These are phyloP conservation scores for Drosophila lini DNA, from an alignment of 1,140 invertebrate genomes.

Conservation along the genomic window DNA sequence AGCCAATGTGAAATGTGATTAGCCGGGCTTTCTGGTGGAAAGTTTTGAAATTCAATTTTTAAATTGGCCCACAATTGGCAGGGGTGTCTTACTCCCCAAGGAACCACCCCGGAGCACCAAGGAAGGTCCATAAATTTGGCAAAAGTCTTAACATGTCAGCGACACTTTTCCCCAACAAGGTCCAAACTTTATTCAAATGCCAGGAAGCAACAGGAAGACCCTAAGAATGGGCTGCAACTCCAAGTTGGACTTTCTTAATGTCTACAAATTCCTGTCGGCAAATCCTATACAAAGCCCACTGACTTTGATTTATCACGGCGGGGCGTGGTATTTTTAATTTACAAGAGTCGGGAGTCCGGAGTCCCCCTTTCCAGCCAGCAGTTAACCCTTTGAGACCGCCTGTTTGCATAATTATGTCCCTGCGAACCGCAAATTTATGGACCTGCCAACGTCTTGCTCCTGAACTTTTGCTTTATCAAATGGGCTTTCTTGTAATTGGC, in stretches of 20 bases:
- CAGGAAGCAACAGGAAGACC: conserved; percentile 69
- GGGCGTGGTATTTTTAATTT: conserved; percentile 79
- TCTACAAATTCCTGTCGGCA: conserved; percentile 74
- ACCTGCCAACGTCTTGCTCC: conserved; percentile 58
- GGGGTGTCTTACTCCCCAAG: neutral
- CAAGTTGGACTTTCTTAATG: conserved; percentile 51
- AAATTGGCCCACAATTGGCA: conserved; percentile 57
- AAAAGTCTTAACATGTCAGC: conserved; percentile 74
- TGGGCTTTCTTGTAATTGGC: conserved; percentile 60
- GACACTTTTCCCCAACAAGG: conserved; percentile 64
- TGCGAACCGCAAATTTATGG: conserved; percentile 65
- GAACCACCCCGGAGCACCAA: neutral
- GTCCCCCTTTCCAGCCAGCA: neutral
- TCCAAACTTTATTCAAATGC: conserved; percentile 73
- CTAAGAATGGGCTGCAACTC: conserved; percentile 18
- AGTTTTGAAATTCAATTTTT: conserved; percentile 75
- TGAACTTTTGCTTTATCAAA: conserved; percentile 57
- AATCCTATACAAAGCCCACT: conserved; percentile 72
- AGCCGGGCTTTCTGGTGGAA: conserved; percentile 46
- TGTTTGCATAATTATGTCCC: conserved; percentile 69
- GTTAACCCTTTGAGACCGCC: conserved; percentile 44
- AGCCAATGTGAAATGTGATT: conserved; percentile 51
- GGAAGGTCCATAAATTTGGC: conserved; percentile 61
- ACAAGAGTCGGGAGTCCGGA: conserved; percentile 23
- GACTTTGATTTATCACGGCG: conserved; percentile 80